A percentile compares a stretch with the other conserved stretches of the same genome.
Evolutionary conservation across 2,888 invertebrate species (phyloP).

Genomic region (Linnaemya tessellans): DNA sequence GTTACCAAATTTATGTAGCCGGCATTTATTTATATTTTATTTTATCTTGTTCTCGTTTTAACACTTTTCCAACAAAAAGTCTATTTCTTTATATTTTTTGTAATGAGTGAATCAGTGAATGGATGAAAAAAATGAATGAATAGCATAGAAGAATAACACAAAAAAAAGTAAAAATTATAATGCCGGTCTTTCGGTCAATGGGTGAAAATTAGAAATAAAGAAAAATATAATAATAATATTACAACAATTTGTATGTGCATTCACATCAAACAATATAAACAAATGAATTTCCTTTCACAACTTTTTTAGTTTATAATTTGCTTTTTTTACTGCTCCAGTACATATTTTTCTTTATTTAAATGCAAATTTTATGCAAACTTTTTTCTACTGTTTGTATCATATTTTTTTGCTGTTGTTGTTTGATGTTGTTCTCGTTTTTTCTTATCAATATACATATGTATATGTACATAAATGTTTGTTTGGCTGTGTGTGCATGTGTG

Average conservation of each 20-base stretch:
- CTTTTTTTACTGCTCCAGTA: conserved; percentile 16
- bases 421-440: conserved; percentile 2
- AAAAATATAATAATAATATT: conserved; percentile 8
- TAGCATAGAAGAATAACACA: conserved; percentile 7
- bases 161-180: conserved; percentile 1
- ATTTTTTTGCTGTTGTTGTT: conserved; percentile 19
- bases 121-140: conserved; percentile 35
- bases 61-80: conserved; percentile 17
- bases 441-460: conserved; percentile 1
- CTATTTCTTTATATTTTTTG: conserved; percentile 19
- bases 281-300: conserved; percentile 65
- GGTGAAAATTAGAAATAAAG: conserved; percentile 54
- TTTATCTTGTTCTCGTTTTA: conserved; percentile 38
- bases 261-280: conserved; percentile 51
- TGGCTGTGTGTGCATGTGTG: background rate
- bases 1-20: background rate
- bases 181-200: conserved; percentile 70
- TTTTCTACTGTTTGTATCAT: conserved; percentile 9
- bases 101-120: conserved; percentile 33
- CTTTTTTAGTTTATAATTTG: conserved; percentile 50
- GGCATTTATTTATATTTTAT: background rate
- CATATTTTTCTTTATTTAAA: conserved; percentile 39
- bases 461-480: conserved; percentile 2
- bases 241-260: conserved; percentile 56
- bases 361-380: conserved; percentile 65